Base-by-base conservation (phyloP, 2,888 invertebrate species). In the Drosophila paramelanica region DNA sequence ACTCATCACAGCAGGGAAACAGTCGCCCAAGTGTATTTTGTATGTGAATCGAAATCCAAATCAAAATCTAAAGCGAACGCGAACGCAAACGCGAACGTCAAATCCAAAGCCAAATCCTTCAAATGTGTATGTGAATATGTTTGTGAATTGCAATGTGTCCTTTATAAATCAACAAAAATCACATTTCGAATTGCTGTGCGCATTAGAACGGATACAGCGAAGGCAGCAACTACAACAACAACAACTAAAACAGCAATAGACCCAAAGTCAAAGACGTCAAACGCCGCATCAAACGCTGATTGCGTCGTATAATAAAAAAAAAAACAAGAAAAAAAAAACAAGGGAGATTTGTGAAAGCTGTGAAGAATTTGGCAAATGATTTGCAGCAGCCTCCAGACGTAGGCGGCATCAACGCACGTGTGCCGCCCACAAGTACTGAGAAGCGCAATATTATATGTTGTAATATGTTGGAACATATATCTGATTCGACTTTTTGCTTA, bases 131-230 rank as follows among this genome's bases (percentile, higher is more conserved):
- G 55, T 31, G 55, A 43, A 45, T 42, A 64, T 61, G 51, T 27
- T 25, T 69, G 61, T 53, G 70, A 62, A 56, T 62, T 73, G 66
- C 78, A 78, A 60, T 61, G 82, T 76, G 73, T 85, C 73, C 66
- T 73, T 85, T 88, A 81, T 81, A 81, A 88, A 85, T 83, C 83
- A 83, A 60, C 76, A 61, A 61, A 79, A 83, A 81, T 88, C 88
- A 79, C 77, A 88, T 74, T 85, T 79, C 68, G 55, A 85, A 87
- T 81, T 77, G 82, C 77, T 66, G 60, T 58, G 82, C 88, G 82
- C 88, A 79, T 83, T 81, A 78, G 59, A 74, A 67, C 72, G 88
- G 79, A 79, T 84, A 76, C 69, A 71, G 47, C 70, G 50, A 65
- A 77, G 58, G 33, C 59, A 59, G 45, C 64, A 64, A n/a, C 43